Conservation (phyloP, 2,113 vertebrate species). For the Petrocephalus zakoni region DNA sequence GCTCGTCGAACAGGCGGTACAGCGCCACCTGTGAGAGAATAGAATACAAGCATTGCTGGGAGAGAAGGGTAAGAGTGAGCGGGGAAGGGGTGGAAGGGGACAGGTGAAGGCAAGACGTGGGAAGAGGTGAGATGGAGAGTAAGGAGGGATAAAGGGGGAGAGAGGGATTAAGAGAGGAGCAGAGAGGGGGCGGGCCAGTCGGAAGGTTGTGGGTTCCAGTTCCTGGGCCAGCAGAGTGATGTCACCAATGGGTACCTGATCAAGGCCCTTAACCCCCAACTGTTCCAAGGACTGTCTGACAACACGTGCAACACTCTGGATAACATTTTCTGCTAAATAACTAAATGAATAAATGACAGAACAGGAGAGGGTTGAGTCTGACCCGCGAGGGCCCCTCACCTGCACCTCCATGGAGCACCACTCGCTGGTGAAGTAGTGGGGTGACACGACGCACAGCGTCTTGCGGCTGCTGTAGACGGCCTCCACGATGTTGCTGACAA, state of each 20-base stretch:
- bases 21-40: conserved; percentile 9
- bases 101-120: not conserved
- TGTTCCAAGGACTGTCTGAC: no score
- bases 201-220: not conserved
- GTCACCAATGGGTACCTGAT: no score
- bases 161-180: not conserved
- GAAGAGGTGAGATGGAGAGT: not conserved
- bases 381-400: not conserved
- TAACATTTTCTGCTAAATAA: no score
- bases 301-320: no score
- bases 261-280: no score
- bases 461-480: conserved; percentile 57
- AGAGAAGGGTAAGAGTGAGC: not conserved
- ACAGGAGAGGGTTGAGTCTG: not conserved
- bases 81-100: not conserved
- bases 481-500: conserved; percentile 64
- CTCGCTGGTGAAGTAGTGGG: conserved; percentile 46
- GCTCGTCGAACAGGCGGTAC: conserved; percentile 26
- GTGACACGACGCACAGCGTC: conserved; percentile 61
- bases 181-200: not conserved
- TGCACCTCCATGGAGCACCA: conserved; percentile 17
- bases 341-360: not conserved
- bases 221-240: no score
- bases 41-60: not conserved
- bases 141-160: not conserved